Evolutionary conservation across 2,797 vertebrate species (phyloP).

Genomic region (Orientallactaga sibirica): DNA sequence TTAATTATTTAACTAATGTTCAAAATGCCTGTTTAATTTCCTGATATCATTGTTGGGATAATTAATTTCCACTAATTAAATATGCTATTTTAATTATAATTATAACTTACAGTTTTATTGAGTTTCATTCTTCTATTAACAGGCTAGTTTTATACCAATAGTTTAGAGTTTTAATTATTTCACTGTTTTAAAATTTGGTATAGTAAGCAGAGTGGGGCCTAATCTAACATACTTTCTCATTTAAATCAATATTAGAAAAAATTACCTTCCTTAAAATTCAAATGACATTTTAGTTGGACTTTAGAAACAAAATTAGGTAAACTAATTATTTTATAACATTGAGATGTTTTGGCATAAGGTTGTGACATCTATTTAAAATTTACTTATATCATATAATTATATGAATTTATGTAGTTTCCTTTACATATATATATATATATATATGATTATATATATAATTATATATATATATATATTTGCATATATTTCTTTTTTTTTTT

Average conservation of each 20-base stretch:
- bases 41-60: slow-evolving; percentile 19
- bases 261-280: not conserved
- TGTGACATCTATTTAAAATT: slow-evolving; percentile 12
- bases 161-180: slow-evolving; percentile 45
- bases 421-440: too few relatives aligned
- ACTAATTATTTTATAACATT: slow-evolving; percentile 50
- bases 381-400: not conserved
- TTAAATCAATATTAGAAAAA: slow-evolving; percentile 61
- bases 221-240: slow-evolving; percentile 17
- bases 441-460: too few relatives aligned
- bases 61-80: slow-evolving; percentile 53
- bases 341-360: slow-evolving; percentile 9
- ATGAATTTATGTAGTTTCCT: not conserved
- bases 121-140: slow-evolving; percentile 59
- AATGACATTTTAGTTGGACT: slow-evolving; percentile 49
- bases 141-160: slow-evolving; percentile 59
- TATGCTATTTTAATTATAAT: slow-evolving; percentile 56
- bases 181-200: slow-evolving; percentile 40
- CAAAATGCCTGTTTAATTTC: slow-evolving; percentile 3
- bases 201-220: not conserved
- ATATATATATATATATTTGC: too few relatives aligned
- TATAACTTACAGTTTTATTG: slow-evolving; percentile 38
- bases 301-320: slow-evolving; percentile 45
- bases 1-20: not conserved
- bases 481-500: not conserved